phyloP scores from a whole-genome alignment of 2,113 vertebrate genomes.

The Syrmaticus mikado region DNA sequence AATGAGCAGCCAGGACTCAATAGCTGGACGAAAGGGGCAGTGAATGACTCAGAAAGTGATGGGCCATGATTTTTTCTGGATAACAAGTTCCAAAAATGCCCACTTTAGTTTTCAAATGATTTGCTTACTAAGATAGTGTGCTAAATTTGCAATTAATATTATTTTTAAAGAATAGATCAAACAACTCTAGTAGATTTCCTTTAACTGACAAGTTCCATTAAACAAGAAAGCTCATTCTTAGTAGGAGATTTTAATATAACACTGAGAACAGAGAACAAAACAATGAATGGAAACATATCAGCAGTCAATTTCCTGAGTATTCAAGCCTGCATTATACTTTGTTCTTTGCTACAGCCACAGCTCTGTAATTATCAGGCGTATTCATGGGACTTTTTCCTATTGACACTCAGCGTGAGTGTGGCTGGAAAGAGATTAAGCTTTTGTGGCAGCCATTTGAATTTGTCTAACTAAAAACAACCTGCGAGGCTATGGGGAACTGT shows the following conservation, averaged over 20 bases:
- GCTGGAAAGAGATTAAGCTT: conserved; percentile 63
- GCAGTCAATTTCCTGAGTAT: conserved; percentile 68
- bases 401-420: conserved; percentile 49
- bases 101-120: conserved; percentile 3
- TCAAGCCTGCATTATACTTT: conserved; percentile 67
- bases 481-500: neutral
- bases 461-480: conserved; percentile 46
- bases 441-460: conserved; percentile 55
- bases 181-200: conserved; percentile 67
- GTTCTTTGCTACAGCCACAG: conserved; percentile 49
- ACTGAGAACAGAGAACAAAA: conserved; percentile 70
- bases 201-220: conserved; percentile 68
- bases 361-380: conserved; percentile 61
- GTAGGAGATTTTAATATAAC: conserved; percentile 68
- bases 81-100: conserved; percentile 1
- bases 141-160: conserved; percentile 67
- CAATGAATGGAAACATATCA: conserved; percentile 74
- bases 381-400: conserved; percentile 68
- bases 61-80: neutral
- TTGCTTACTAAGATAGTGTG: neutral
- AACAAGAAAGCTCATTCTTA: conserved; percentile 70
- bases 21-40: neutral
- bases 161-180: conserved; percentile 74
- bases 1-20: conserved; percentile 40
- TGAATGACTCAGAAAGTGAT: conserved; percentile 11